Evolutionary conservation across 2,113 vertebrate genomes (phyloP).

Genomic region (Neopipo cinnamomea): DNA sequence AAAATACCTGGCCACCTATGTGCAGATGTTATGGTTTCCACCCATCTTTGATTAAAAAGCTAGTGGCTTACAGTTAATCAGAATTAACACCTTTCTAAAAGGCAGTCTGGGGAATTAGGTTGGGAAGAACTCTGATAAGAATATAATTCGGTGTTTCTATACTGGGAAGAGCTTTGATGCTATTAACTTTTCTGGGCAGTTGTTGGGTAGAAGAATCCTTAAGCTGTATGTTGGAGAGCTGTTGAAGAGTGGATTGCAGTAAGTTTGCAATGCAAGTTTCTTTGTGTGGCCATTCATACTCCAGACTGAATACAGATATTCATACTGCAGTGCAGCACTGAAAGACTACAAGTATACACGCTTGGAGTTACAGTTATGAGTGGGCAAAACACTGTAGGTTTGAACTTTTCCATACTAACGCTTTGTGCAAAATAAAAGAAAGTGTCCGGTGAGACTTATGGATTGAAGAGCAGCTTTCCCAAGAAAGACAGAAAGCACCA

Average conservation of each 20-base stretch:
- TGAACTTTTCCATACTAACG: not conserved
- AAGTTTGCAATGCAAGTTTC: not conserved
- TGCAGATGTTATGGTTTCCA: not conserved
- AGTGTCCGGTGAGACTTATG: not conserved
- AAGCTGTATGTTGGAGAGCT: not conserved
- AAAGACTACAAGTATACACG: not conserved
- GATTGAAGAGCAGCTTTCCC: not conserved
- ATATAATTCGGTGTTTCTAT: not conserved
- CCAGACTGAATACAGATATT: not conserved
- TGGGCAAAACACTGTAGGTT: not conserved
- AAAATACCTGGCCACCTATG: not conserved
- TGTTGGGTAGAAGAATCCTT: not conserved
- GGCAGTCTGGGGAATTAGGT: not conserved
- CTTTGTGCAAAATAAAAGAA: not conserved
- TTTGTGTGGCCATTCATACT: rapidly evolving
- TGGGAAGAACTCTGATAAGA: not conserved
- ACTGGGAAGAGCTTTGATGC: not conserved
- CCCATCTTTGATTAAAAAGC: not conserved
- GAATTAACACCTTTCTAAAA: not conserved
- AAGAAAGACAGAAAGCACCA: not conserved
- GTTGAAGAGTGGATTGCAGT: not conserved
- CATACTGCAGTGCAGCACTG: not conserved
- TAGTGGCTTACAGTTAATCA: not conserved
- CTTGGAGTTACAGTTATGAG: not conserved
- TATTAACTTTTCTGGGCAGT: not conserved